phyloP scores from a whole-genome alignment of 2,797 vertebrate genomes.

The Pangasius krempfi region DNA sequence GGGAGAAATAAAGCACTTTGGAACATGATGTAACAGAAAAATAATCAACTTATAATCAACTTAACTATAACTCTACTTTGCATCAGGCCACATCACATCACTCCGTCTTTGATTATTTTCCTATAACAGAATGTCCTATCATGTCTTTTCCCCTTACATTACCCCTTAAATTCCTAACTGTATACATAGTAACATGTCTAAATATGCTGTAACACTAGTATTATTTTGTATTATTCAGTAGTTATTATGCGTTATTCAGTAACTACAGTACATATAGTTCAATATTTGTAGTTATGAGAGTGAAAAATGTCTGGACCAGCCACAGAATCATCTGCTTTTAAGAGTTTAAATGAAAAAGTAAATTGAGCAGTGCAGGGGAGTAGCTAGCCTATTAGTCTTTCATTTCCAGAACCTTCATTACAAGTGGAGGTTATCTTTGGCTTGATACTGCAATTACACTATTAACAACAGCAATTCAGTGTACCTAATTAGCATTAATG shows the following conservation, averaged over 20 bases:
- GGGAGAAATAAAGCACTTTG: neutral
- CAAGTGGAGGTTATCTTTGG: neutral
- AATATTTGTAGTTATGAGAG: neutral
- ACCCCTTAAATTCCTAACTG: neutral
- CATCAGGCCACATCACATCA: neutral
- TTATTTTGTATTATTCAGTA: neutral
- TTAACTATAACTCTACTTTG: too few species aligned
- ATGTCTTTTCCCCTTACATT: neutral
- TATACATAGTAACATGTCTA: neutral
- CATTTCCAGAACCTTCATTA: constrained; percentile 1
- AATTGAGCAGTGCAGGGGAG: neutral
- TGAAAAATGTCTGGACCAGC: too few species aligned
- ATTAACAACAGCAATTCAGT: neutral
- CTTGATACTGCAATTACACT: constrained; percentile 13
- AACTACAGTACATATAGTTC: neutral
- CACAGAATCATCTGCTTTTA: neutral
- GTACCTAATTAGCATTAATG: neutral
- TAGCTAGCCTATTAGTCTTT: neutral
- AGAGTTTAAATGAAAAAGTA: neutral
- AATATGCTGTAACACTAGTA: neutral
- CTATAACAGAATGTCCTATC: neutral
- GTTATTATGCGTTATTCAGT: neutral
- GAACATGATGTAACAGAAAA: neutral
- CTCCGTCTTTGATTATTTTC: neutral
- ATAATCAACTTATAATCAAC: too few species aligned